These are phyloP conservation scores for Beris morrisii DNA, from an alignment of 2,888 invertebrate genomes.

Conservation along the genomic window DNA sequence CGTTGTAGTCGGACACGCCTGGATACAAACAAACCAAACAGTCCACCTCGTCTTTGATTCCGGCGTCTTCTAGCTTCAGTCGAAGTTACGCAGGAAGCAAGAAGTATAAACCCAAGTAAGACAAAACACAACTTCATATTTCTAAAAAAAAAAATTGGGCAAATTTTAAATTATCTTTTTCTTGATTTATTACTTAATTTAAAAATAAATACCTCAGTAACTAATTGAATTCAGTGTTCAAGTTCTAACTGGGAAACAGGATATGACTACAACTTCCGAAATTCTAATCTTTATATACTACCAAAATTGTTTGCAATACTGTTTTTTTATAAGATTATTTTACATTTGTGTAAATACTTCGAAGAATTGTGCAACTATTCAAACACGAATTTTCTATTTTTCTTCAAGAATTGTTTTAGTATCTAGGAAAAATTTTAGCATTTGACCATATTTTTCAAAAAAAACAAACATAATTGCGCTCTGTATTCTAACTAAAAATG, in stretches of 20 bases:
- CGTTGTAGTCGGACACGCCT: neutral
- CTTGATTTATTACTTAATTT: too few species aligned
- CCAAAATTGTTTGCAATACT: too few species aligned
- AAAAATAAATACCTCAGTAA: conserved; percentile 2
- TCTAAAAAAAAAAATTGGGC: neutral
- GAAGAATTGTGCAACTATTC: too few species aligned
- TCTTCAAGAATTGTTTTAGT: too few species aligned
- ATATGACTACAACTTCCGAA: neutral
- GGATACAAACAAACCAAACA: neutral
- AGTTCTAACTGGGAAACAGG: neutral
- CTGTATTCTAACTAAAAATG: too few species aligned
- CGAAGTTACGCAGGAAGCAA: neutral
- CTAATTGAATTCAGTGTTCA: neutral
- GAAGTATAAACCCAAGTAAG: neutral
- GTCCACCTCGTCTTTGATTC: neutral
- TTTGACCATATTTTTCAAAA: too few species aligned
- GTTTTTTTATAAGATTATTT: too few species aligned
- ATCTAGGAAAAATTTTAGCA: too few species aligned
- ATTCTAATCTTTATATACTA: neutral
- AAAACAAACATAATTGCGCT: too few species aligned
- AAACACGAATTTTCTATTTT: too few species aligned
- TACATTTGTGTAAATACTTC: too few species aligned
- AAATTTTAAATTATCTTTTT: neutral
- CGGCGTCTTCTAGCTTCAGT: neutral
- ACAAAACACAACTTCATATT: neutral